These are phyloP conservation scores for Chaetogeoica ovagalla DNA, from an alignment of 2,888 invertebrate species.

Conservation along the genomic window DNA sequence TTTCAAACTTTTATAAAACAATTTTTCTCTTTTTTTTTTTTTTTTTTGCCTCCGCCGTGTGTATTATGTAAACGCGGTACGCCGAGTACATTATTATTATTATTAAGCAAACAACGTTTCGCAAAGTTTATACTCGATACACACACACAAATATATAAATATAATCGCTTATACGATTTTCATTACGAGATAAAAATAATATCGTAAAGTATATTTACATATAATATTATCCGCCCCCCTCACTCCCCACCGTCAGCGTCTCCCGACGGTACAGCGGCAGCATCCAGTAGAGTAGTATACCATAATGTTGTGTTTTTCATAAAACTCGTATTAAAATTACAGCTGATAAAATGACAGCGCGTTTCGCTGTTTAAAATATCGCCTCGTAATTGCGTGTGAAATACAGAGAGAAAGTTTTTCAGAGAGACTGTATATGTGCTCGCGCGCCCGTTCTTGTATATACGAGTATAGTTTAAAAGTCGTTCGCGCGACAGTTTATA, in stretches of 20 bases:
- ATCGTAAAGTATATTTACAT: not conserved
- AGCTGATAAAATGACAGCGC: constrained; percentile 27
- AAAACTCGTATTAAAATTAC: constrained; percentile 29
- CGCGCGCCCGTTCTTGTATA: no score
- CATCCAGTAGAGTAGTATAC: no score
- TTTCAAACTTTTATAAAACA: constrained; percentile 14
- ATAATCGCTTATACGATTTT: constrained; percentile 15
- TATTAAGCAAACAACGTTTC: constrained; percentile 2
- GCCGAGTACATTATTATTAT: not conserved
- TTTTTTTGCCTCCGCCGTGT: not conserved
- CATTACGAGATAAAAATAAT: constrained; percentile 37
- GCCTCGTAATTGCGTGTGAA: constrained; percentile 32
- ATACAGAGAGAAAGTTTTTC: constrained; percentile 28
- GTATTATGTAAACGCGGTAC: not conserved
- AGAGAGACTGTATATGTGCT: not conserved
- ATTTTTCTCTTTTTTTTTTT: not conserved
- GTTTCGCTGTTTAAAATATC: constrained; percentile 34
- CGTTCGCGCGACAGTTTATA: not conserved
- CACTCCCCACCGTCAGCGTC: no score
- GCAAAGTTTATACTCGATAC: constrained; percentile 21
- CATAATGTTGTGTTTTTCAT: not conserved
- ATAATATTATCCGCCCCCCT: not conserved
- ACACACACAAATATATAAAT: not conserved
- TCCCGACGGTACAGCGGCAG: no score
- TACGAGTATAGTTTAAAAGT: not conserved